Evolutionary conservation across 1,140 invertebrate species (phyloP), one percentile per base, ranked within the genome.

Genomic region (Cydia pomonella): DNA sequence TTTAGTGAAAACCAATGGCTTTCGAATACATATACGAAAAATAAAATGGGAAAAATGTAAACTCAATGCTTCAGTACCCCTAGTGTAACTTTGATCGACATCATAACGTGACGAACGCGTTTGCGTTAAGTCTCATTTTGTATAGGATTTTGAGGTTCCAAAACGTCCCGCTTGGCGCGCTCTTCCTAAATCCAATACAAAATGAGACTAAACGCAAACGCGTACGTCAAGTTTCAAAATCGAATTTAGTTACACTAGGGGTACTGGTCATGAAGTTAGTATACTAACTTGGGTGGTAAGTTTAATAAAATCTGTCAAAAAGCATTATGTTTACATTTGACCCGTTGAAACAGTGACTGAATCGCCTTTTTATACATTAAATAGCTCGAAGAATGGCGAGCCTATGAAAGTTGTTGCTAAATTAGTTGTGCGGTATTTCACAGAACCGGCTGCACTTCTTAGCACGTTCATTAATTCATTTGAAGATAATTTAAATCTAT

Each of bases 371-470:
- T 59, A 59, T 59, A 59, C 53, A 59, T 23, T 59, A 59, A n/a
- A 59, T 23, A 0, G 53, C 53, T 23, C 50, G 53, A 23, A 59
- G 53, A 69, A 33, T 64, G 63, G 23, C 63, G 63, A 33, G 7
- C 18, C n/a, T 50, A 18, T 38, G n/a, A 38, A 66, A 53, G 80
- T 41, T 81, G 79, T 82, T 77, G 81, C 84, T 84, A 84, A 82
- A 79, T 44, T 73, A 83, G 84, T 90, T 90, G 88, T 90, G 88
- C 88, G 88, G 82, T 84, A 79, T 80, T 79, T 80, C 77, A 82
- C 78, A 84, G 80, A 82, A 85, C 76, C 77, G 53, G 64, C 64
- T 69, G 27, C 64, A 1, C 64, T 72, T 21, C 38, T 38, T 44
- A 72, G 69, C 41, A 66, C 63, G 27, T 66, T 29, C 25, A 29